These are phyloP conservation scores for Zaprionus lachaisei DNA, from an alignment of 1,140 invertebrate genomes.

Conservation along the genomic window DNA sequence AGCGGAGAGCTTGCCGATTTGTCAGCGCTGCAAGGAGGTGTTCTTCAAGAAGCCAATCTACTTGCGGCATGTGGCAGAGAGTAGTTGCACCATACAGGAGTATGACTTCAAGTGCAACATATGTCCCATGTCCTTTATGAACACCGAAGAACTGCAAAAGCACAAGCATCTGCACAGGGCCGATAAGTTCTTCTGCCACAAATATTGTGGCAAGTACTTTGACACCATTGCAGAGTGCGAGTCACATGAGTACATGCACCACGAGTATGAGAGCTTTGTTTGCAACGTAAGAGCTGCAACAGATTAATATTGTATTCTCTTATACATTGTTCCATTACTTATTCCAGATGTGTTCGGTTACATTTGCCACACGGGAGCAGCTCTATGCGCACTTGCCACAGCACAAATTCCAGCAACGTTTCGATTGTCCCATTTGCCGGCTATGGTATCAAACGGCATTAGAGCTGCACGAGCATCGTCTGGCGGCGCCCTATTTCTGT, in stretches of 20 bases:
- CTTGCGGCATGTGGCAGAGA: constrained; percentile 70
- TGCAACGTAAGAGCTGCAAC: constrained; percentile 65
- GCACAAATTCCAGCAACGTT: constrained; percentile 76
- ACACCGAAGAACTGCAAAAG: constrained; percentile 62
- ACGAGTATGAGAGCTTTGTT: constrained; percentile 78
- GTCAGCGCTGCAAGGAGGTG: constrained; percentile 81
- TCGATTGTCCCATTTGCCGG: constrained; percentile 76
- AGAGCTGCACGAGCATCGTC: constrained; percentile 74
- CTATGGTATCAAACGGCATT: constrained; percentile 75
- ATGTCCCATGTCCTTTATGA: constrained; percentile 82
- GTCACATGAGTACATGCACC: constrained; percentile 78
- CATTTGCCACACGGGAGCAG: constrained; percentile 67
- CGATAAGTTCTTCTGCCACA: constrained; percentile 79
- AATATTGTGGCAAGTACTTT: constrained; percentile 79
- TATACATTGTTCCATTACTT: neutral
- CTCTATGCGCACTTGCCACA: constrained; percentile 73
- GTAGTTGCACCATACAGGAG: constrained; percentile 73
- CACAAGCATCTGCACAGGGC: constrained; percentile 71
- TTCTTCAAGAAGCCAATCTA: constrained; percentile 80
- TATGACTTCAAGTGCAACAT: constrained; percentile 79
- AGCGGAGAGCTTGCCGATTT: constrained; percentile 66
- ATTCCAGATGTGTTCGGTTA: constrained; percentile 72
- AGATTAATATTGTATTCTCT: neutral
- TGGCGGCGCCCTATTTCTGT: constrained; percentile 76
- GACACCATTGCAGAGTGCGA: constrained; percentile 75